A percentile compares a stretch with the other conserved stretches of the same genome.
phyloP scores from a whole-genome alignment of 2,888 invertebrate species.

The Drosophila acutilabella region DNA sequence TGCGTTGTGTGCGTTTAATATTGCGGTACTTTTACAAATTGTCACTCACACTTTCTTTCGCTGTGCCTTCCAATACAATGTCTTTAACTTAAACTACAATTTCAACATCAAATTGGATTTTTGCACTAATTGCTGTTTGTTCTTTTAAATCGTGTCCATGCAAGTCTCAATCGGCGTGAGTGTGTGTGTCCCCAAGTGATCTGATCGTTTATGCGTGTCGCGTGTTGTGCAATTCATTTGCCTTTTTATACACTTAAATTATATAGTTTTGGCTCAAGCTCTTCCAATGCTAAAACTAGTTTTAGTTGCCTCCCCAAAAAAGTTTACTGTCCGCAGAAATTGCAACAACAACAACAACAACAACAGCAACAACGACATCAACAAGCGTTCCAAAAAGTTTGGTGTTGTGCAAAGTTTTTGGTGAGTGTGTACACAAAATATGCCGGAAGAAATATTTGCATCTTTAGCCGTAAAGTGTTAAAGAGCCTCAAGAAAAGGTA shows the following conservation, averaged over 20 bases:
- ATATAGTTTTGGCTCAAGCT: slow-evolving; percentile 7
- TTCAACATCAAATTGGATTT: neutral
- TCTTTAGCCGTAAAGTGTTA: slow-evolving; percentile 61
- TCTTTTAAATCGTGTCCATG: neutral
- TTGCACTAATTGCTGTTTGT: slow-evolving; percentile 14
- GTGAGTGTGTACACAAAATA: slow-evolving; percentile 70
- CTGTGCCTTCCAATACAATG: neutral
- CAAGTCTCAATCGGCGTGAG: neutral
- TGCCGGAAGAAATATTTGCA: slow-evolving; percentile 68
- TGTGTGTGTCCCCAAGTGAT: slow-evolving; percentile 53
- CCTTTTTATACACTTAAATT: slow-evolving; percentile 10
- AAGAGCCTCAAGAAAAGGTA: slow-evolving; percentile 69
- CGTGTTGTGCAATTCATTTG: slow-evolving; percentile 12
- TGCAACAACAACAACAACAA: slow-evolving; percentile 11
- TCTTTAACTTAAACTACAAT: neutral
- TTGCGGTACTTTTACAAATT: slow-evolving; percentile 19
- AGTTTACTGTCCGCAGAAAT: slow-evolving; percentile 58
- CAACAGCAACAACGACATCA: slow-evolving; percentile 8
- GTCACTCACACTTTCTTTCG: slow-evolving; percentile 1
- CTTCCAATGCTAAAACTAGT: slow-evolving; percentile 35
- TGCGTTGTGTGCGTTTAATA: neutral
- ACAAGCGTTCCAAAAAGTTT: slow-evolving; percentile 45
- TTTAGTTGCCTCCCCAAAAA: slow-evolving; percentile 23
- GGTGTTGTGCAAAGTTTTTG: slow-evolving; percentile 59
- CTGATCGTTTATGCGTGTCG: slow-evolving; percentile 63